Conservation (phyloP, 2,113 vertebrate genomes). For the Cnemophilus loriae region DNA sequence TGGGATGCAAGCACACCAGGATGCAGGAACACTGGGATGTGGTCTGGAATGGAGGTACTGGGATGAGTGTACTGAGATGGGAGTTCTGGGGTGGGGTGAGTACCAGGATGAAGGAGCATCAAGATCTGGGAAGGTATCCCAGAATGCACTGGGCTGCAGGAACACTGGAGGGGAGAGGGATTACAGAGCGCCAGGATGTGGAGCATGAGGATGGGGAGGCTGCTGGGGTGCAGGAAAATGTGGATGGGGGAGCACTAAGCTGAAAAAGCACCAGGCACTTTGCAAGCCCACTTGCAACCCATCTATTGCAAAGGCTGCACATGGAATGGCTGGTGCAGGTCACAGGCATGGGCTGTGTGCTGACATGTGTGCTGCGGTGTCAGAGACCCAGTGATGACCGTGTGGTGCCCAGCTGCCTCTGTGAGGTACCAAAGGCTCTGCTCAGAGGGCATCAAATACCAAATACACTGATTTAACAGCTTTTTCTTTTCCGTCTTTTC, state of each 20-base stretch:
- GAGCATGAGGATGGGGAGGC: no score
- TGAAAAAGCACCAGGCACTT: neutral
- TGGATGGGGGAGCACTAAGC: neutral
- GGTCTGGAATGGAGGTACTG: neutral
- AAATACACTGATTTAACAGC: neutral
- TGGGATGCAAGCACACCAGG: neutral
- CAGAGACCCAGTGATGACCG: rapidly evolving
- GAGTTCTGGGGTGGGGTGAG: neutral
- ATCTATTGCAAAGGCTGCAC: rapidly evolving
- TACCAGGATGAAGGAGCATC: neutral
- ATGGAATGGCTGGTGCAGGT: neutral
- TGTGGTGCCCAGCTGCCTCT: neutral
- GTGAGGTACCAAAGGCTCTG: neutral
- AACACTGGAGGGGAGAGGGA: rapidly evolving
- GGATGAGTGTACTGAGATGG: neutral
- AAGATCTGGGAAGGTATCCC: rapidly evolving
- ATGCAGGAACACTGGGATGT: neutral
- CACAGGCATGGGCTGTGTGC: neutral
- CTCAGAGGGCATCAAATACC: neutral
- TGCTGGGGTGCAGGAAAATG: neutral
- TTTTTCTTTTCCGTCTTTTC: neutral
- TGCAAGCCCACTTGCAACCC: no score
- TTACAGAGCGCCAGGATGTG: neutral
- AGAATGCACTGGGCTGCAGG: neutral
- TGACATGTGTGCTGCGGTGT: neutral